phyloP scores from a whole-genome alignment of 2,113 vertebrate genomes.

The Nothocercus julius region DNA sequence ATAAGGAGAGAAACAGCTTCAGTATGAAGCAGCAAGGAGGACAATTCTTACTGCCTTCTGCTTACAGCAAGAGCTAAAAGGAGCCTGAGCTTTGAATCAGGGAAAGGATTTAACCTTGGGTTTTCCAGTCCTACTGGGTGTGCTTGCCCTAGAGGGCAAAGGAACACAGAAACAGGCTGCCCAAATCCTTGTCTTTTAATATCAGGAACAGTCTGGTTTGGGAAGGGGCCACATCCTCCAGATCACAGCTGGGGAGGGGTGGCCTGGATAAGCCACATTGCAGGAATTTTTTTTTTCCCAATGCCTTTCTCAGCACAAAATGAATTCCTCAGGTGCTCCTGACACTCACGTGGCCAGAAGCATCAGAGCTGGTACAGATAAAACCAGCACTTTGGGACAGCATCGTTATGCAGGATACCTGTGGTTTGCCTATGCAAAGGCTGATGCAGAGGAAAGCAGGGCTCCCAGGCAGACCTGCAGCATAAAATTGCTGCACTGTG shows the following conservation, averaged over 20 bases:
- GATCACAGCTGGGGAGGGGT: background rate
- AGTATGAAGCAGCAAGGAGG: background rate
- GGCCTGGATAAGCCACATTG: accelerated
- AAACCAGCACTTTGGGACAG: background rate
- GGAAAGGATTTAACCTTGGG: background rate
- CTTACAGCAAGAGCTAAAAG: background rate
- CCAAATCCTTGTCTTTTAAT: background rate
- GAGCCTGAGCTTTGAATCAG: background rate
- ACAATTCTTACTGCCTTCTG: background rate
- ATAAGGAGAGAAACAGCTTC: background rate
- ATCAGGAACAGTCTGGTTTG: background rate
- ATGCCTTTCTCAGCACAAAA: accelerated
- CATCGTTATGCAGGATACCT: background rate
- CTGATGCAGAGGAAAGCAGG: background rate
- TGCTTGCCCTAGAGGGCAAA: background rate
- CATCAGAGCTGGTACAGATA: background rate
- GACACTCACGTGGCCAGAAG: background rate
- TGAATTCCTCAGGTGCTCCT: background rate
- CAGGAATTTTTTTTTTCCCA: background rate
- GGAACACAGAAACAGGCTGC: background rate
- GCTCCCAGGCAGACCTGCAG: background rate
- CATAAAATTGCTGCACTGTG: accelerated
- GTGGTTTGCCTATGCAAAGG: background rate
- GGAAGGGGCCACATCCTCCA: background rate
- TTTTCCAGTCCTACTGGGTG: background rate